phyloP scores from a whole-genome alignment of 2,113 vertebrate species.

The Scartelaos histophorus region DNA sequence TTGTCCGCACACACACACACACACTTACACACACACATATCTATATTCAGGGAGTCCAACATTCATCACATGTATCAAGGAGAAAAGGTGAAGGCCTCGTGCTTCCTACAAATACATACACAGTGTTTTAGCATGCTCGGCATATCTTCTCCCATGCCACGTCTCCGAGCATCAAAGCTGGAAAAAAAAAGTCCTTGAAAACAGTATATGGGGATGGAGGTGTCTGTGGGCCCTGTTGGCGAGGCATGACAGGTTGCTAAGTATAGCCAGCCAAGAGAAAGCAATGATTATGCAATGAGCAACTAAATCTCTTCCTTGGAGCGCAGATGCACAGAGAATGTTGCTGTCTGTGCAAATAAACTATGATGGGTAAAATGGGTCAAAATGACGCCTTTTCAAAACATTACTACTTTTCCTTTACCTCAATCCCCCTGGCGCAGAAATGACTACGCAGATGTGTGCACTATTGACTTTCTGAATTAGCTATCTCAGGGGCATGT shows the following conservation, averaged over 20 bases:
- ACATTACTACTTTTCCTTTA: slow-evolving; percentile 29
- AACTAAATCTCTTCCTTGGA: slow-evolving; percentile 47
- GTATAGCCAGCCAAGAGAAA: slow-evolving; percentile 58
- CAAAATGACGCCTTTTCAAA: slow-evolving; percentile 55
- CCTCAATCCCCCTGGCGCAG: slow-evolving; percentile 10
- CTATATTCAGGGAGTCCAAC: slow-evolving; percentile 48
- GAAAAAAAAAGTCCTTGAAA: slow-evolving; percentile 57
- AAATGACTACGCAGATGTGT: slow-evolving; percentile 14
- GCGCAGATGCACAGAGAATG: slow-evolving; percentile 43
- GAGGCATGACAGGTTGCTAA: slow-evolving; percentile 60
- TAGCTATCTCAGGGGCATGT: slow-evolving; percentile 30
- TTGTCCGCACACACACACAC: slow-evolving; percentile 18
- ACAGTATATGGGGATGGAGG: slow-evolving; percentile 51
- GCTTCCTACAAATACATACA: slow-evolving; percentile 46
- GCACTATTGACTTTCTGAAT: slow-evolving; percentile 38
- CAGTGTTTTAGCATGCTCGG: slow-evolving; percentile 49
- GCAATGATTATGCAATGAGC: slow-evolving; percentile 59
- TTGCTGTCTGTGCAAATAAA: slow-evolving; percentile 57
- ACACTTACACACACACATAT: slow-evolving; percentile 22
- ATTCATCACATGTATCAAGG: slow-evolving; percentile 51
- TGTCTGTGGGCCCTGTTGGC: slow-evolving; percentile 50
- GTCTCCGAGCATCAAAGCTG: slow-evolving; percentile 61
- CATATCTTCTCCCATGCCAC: slow-evolving; percentile 52
- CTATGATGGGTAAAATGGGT: slow-evolving; percentile 56
- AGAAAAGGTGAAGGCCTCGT: slow-evolving; percentile 24